Evolutionary conservation across 2,113 vertebrate genomes (phyloP).

Genomic region (Fregetta grallaria): DNA sequence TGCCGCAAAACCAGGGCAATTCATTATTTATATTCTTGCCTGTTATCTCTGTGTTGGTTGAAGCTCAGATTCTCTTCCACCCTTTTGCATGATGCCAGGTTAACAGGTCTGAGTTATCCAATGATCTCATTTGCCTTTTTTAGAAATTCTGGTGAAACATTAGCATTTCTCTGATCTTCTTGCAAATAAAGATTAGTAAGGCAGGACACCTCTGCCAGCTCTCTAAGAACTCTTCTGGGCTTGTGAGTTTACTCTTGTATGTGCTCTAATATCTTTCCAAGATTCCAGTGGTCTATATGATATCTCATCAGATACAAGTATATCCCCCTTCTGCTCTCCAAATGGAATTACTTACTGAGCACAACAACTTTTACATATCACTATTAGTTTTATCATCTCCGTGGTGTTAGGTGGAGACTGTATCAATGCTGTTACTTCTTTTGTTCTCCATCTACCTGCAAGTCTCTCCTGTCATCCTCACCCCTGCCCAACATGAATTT

Average conservation of each 20-base stretch:
- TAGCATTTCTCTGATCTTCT: conserved; percentile 63
- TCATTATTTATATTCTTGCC: neutral
- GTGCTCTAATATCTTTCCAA: conserved; percentile 21
- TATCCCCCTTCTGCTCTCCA: neutral
- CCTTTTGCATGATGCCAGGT: conserved; percentile 31
- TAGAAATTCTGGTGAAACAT: conserved; percentile 46
- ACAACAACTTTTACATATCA: neutral
- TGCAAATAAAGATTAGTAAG: conserved; percentile 52
- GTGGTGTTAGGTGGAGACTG: neutral
- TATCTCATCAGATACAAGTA: neutral
- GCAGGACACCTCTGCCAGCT: conserved; percentile 40
- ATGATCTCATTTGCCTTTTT: conserved; percentile 58
- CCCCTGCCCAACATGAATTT: neutral
- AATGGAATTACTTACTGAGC: neutral
- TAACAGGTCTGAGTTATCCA: conserved; percentile 54
- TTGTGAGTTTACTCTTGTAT: conserved; percentile 29
- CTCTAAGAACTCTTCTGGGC: conserved; percentile 18
- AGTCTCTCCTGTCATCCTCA: neutral
- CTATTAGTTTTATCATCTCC: neutral
- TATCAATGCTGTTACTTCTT: neutral
- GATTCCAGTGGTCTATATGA: conserved; percentile 16
- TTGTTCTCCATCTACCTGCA: neutral
- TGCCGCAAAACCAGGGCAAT: neutral
- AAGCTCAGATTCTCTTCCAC: neutral
- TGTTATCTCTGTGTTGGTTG: neutral